Base-by-base conservation (phyloP, 30 jellyfish, hydroid and myxozoan species). In the Pelagia noctiluca region DNA sequence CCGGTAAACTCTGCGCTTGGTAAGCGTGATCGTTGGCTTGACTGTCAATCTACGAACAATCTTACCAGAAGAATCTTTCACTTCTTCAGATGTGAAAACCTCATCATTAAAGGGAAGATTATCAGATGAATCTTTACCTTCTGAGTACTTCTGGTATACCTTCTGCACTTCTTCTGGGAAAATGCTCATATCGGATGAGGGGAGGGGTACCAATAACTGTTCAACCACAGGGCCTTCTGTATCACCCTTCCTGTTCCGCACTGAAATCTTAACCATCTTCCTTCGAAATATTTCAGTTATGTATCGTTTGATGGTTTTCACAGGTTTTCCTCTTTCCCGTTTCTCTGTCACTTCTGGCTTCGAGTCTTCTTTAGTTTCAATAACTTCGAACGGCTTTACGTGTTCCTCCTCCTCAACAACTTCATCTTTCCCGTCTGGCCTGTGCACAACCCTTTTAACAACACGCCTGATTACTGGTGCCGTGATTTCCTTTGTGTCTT, bases 1-100 rank as follows among this genome's bases (percentile, higher is more conserved):
- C 46, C 93, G 47, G 84, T 71, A 83, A 19, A 83, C 67, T 21
- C 67, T 25, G 28, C 93, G 63, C 0, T 50, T 34, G 16, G 93
- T 71, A 13, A 83, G 93, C 0, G 47, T 78, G 12, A 52, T 82
- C 48, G 42, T 57, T 2, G 96, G 96, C 49, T 66, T 65, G 47
- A 57, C 63, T 22, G 32, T 66, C 34, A 85, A 76, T 31, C 71
- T 61, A 42, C 96, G 65, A 26, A 38, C 64, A 33, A 76, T 93
- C 3, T 11, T 46, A 22, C 94, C 96, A 21, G 28, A 57, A 35
- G 48, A 26, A 35, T 85, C 87, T 22, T 35, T 38, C 66, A 13
- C 95, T 61, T 75, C 95, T 48, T 85, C 96, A 28, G 64, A 78
- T 13, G 76, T n/a, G 8, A 93, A 93, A 75, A 12, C 61, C 29